A percentile compares a stretch with the other conserved stretches of the same genome.
These are phyloP conservation scores for Galeopsomyia nigrocyanea DNA, from an alignment of 2,888 invertebrate species.

Conservation along the genomic window DNA sequence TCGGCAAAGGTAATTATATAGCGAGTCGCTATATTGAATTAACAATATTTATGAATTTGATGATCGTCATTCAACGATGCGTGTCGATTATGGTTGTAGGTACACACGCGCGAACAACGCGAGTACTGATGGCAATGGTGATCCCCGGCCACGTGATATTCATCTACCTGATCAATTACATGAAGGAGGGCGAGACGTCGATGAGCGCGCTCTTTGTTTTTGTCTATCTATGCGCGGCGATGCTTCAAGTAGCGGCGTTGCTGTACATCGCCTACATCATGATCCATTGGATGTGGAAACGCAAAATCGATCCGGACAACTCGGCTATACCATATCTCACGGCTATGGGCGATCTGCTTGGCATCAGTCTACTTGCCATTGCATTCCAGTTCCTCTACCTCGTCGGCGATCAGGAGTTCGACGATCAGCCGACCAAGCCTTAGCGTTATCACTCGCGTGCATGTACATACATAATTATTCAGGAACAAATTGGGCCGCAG, in stretches of 20 bases:
- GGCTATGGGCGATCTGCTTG: conserved; percentile 83
- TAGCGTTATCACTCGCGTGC: too few relatives aligned
- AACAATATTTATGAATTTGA: too few relatives aligned
- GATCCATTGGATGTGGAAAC: conserved; percentile 76
- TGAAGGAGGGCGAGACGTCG: conserved; percentile 77
- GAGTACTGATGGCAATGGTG: conserved; percentile 81
- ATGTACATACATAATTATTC: conserved; percentile 10
- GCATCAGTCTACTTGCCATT: conserved; percentile 77
- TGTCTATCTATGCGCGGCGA: conserved; percentile 78
- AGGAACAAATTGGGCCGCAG: too few relatives aligned
- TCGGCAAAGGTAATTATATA: conserved; percentile 75
- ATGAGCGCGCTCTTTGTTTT: conserved; percentile 78
- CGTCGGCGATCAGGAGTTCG: conserved; percentile 72
- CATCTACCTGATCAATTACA: conserved; percentile 79
- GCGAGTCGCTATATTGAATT: too few relatives aligned
- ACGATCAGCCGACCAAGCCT: conserved; percentile 47
- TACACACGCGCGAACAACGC: conserved; percentile 77
- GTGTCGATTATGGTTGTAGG: conserved; percentile 65
- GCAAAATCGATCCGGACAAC: conserved; percentile 80
- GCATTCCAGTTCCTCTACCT: conserved; percentile 76
- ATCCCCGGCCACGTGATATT: conserved; percentile 84
- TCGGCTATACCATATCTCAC: conserved; percentile 84
- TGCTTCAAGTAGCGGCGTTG: conserved; percentile 74
- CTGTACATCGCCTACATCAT: conserved; percentile 76
- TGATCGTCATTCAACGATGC: conserved; percentile 8